A percentile compares a stretch with the other conserved stretches of the same genome.
Evolutionary conservation across 2,888 invertebrate species (phyloP).

Genomic region (Clunio marinus): DNA sequence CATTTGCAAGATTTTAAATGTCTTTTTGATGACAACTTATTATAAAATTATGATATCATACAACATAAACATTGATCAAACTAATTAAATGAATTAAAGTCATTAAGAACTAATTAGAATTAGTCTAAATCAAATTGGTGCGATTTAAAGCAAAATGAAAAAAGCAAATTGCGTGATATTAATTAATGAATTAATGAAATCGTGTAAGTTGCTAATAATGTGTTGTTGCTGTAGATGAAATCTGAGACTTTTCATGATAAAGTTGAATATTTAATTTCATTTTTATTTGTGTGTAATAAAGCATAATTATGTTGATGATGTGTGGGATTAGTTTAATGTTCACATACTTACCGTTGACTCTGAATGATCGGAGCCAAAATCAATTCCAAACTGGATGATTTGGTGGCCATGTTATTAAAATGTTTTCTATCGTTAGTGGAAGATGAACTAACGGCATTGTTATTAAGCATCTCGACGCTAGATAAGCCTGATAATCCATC

Average conservation of each 20-base stretch:
- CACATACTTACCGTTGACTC: constrained; percentile 53
- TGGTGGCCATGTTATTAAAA: constrained; percentile 46
- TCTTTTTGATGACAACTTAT: not conserved
- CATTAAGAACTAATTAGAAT: constrained; percentile 27
- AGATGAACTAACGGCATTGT: constrained; percentile 32
- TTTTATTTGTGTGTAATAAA: not conserved
- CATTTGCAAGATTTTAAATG: not conserved
- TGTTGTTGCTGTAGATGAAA: no score
- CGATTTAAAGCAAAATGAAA: not conserved
- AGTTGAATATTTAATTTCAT: no score
- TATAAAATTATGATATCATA: constrained; percentile 1
- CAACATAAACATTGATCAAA: constrained; percentile 2
- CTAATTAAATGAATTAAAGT: constrained; percentile 19
- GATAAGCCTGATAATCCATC: constrained; percentile 43
- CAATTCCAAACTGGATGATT: constrained; percentile 53
- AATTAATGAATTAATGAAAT: constrained; percentile 5
- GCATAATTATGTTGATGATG: not conserved
- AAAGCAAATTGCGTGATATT: constrained; percentile 15
- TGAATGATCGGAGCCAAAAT: constrained; percentile 54
- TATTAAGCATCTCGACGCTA: constrained; percentile 42
- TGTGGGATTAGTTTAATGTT: not conserved
- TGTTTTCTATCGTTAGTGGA: constrained; percentile 40
- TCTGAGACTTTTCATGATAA: no score
- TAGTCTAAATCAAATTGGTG: constrained; percentile 23
- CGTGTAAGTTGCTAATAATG: no score